These are phyloP conservation scores for Hiodon alosoides DNA, from an alignment of 2,113 vertebrate genomes.

Conservation along the genomic window DNA sequence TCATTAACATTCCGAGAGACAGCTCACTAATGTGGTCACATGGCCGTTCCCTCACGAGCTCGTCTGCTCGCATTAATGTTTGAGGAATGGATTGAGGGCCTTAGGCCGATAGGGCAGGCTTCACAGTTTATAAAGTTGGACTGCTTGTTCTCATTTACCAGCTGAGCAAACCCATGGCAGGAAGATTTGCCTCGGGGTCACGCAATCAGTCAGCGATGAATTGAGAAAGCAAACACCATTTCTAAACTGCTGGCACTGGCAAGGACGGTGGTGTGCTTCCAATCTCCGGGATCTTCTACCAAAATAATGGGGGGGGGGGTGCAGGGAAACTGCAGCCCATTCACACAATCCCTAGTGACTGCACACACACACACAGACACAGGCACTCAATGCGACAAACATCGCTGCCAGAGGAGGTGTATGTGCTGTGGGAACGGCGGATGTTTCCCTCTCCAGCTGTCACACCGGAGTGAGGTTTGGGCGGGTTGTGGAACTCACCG, in stretches of 20 bases:
- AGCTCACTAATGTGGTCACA: conserved; percentile 33
- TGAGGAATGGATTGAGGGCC: conserved; percentile 27
- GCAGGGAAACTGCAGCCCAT: not conserved
- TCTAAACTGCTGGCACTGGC: conserved; percentile 23
- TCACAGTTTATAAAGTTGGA: conserved; percentile 42
- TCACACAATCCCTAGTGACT: not conserved
- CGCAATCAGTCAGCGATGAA: conserved; percentile 34
- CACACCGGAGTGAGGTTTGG: conserved; percentile 22
- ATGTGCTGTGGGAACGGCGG: not conserved
- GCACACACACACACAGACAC: not conserved
- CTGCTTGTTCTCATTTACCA: conserved; percentile 43
- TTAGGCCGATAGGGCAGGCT: conserved; percentile 23
- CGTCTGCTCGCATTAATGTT: conserved; percentile 18
- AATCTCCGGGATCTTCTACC: not conserved
- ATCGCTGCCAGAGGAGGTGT: not conserved
- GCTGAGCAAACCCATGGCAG: conserved; percentile 36
- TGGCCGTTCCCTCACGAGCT: conserved; percentile 26
- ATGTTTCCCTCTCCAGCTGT: conserved; percentile 27
- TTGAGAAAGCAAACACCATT: conserved; percentile 25
- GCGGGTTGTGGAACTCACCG: conserved; percentile 22
- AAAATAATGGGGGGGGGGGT: not conserved
- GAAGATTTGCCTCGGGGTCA: conserved; percentile 32
- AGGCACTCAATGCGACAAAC: too few species aligned
- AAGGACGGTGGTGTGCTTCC: conserved; percentile 10
- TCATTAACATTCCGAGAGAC: conserved; percentile 32